Base-by-base conservation (phyloP, 2,113 vertebrate genomes). In the Neolamprologus hecqui region DNA sequence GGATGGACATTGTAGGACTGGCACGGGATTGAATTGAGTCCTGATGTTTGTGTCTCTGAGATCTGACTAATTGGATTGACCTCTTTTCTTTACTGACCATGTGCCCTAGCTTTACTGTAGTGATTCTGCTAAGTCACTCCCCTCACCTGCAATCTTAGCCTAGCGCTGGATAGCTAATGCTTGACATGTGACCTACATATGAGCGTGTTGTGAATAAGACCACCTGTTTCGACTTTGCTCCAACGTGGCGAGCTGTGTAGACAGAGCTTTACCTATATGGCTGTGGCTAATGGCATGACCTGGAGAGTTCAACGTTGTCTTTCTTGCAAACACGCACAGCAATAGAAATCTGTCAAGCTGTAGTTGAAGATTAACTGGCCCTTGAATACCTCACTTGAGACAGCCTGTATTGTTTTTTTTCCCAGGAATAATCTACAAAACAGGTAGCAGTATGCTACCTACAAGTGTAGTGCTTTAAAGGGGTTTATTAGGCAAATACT, bases 51-150 rank as follows among this genome's bases (percentile, higher is more conserved):
- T 86, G 54, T 85, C 53, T 86, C 63, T 82, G 63, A 82, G 93
- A 90, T 90, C 85, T 47, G 33, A 87, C 90, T 95, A 94, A 96
- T 95, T 92, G 95, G 95, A 95, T 96, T 96, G 95, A 84, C 95
- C 95, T 93, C 81, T 89, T 93, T 96, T 93, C 88, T 84, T 83
- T 26, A 23, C 73, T 11, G 85, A 92, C 90, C 92, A 92, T 75
- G 82, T 93, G 91, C 89, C 86, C 88, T 42, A 84, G 88, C 90
- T 84, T 92, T 86, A 88, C 77, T 21, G 55, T 89, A 79, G 89
- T 83, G 90, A 79, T 83, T 81, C 86, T 90, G 90, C 92, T 84
- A 88, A 90, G 87, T 92, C 90, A 87, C 84, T 82, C 42, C 4
- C 84, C 49, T 89, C 70, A 86, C 87, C 91, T 90, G 80, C 11